A percentile compares a stretch with the other conserved stretches of the same genome.
Evolutionary conservation across 2,888 invertebrate species (phyloP).

Genomic region (Amiota mariae): DNA sequence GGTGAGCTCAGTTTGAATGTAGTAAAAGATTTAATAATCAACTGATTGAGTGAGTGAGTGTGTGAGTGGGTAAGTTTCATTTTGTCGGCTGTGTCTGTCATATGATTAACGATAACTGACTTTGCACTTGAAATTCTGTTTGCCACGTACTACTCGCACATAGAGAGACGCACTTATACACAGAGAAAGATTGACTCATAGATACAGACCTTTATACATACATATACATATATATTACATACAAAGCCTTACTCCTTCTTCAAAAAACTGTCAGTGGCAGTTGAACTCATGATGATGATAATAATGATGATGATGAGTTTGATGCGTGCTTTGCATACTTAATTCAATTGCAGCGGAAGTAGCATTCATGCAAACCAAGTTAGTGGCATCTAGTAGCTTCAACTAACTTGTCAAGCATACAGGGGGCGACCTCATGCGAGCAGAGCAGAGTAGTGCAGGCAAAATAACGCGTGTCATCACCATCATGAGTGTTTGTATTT

Average conservation of each 20-base stretch:
- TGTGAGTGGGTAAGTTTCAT: neutral
- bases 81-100: neutral
- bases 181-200: neutral
- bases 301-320: conserved; percentile 45
- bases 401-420: too few species aligned
- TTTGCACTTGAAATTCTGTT: conserved; percentile 14
- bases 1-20: neutral
- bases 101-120: conserved; percentile 8
- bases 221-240: neutral
- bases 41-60: neutral
- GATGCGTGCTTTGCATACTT: conserved; percentile 47
- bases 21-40: too few species aligned
- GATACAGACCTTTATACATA: neutral
- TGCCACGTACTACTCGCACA: neutral
- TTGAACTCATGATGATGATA: neutral
- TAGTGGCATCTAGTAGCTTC: neutral
- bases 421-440: too few species aligned
- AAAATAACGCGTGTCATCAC: too few species aligned
- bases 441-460: too few species aligned
- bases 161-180: neutral
- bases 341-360: neutral
- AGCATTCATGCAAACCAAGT: neutral
- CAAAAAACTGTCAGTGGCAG: neutral
- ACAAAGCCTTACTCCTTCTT: too few species aligned
- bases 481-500: too few species aligned